A percentile compares a stretch with the other conserved stretches of the same genome.
Evolutionary conservation across 2,888 invertebrate genomes (phyloP).

Genomic region (Steinernema scapterisci): DNA sequence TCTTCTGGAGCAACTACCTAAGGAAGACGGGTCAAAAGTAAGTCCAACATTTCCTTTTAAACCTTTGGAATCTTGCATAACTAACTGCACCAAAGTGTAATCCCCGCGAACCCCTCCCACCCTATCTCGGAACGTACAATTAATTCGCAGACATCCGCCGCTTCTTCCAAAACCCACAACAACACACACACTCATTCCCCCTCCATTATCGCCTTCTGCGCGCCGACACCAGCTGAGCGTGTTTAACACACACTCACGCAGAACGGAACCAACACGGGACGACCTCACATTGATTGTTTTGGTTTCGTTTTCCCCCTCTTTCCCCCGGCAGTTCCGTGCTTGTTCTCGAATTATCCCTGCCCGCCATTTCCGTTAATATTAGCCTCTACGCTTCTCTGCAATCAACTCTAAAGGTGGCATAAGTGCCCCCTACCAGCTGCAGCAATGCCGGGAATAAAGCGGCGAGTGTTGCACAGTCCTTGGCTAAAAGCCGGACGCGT

Average conservation of each 20-base stretch:
- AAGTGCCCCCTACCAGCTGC: background rate
- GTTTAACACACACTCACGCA: background rate
- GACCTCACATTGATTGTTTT: slow-evolving; percentile 16
- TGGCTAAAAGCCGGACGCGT: slow-evolving; percentile 10
- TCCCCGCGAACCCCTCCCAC: no score
- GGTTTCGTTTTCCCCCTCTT: background rate
- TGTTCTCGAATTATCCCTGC: no score
- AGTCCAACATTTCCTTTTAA: no score
- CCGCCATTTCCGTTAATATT: background rate
- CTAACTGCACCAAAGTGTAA: no score
- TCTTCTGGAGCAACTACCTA: background rate
- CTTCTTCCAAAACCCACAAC: no score
- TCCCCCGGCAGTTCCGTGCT: background rate
- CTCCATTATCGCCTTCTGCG: slow-evolving; percentile 28
- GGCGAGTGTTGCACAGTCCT: slow-evolving; percentile 1
- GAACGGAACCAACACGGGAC: background rate
- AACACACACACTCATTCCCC: background rate
- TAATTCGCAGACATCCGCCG: no score
- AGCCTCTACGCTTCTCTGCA: no score
- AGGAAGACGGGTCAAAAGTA: background rate
- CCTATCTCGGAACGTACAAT: no score
- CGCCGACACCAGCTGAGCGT: background rate
- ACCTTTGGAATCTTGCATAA: no score
- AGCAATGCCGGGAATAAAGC: background rate
- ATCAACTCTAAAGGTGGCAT: no score